Evolutionary conservation across 2,113 vertebrate species (phyloP).

Genomic region (Microtus oregoni): DNA sequence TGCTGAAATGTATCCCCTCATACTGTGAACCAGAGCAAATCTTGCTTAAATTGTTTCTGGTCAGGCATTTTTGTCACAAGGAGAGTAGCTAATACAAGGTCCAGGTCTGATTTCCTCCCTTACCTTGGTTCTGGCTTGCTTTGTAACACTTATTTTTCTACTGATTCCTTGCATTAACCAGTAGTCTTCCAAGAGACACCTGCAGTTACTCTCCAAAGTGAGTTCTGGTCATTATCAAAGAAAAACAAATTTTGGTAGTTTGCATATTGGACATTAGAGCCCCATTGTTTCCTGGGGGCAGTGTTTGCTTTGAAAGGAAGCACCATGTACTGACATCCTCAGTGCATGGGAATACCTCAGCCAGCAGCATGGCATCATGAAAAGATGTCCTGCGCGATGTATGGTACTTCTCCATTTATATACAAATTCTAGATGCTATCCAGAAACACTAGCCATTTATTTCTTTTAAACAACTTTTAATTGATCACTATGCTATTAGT

Average conservation of each 20-base stretch:
- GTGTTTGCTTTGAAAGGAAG: not conserved
- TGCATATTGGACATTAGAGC: not conserved
- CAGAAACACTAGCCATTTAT: not conserved
- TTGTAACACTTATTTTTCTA: not conserved
- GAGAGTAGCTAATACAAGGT: not conserved
- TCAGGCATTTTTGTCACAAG: not conserved
- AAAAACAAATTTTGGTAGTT: not conserved
- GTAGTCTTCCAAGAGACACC: not conserved
- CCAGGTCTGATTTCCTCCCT: not conserved
- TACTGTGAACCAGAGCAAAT: not conserved
- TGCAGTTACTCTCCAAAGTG: not conserved
- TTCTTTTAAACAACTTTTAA: not conserved
- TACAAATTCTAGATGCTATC: not conserved
- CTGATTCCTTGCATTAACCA: not conserved
- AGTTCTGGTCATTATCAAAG: not conserved
- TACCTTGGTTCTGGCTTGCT: not conserved
- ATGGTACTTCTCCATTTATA: not conserved
- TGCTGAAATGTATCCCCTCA: not conserved
- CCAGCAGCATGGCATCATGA: not conserved
- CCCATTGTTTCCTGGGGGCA: not conserved
- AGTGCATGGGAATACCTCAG: not conserved
- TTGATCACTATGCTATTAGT: not conserved
- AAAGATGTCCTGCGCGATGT: accelerated
- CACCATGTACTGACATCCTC: not conserved
- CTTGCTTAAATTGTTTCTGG: not conserved